Evolutionary conservation across 2,113 vertebrate species (phyloP), one percentile per base, ranked within the genome.

Genomic region (Dipodomys merriami): DNA sequence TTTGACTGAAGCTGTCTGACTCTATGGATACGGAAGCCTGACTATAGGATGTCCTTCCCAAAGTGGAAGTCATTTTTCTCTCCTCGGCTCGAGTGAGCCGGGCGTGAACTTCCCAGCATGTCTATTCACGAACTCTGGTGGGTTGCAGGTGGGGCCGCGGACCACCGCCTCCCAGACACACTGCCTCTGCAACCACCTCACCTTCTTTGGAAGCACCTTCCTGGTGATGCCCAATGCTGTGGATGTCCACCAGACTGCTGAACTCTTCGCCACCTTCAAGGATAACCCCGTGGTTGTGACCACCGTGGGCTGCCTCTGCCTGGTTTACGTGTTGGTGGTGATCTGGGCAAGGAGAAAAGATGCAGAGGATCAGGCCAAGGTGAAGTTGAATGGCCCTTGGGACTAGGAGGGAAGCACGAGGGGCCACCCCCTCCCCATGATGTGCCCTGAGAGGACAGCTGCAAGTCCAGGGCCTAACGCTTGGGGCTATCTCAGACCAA

Each of bases 311-410:
- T 98, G 99, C 86, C 98, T 99, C 93, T 98, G 99, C 74, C 83
- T 98, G 76, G 94, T 97, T 64, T 99, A 99, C n/a, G 80, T 99
- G 83, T 44, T 99, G 62, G 97, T 98, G 87, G 95, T 98, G 81
- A 97, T 99, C 79, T 99, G 99, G 99, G 99, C 99, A 3, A 97
- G 98, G 88, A 99, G 98, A 88, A 99, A 99, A 97, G 99, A 99
- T 85, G 98, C 98, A 77, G 98, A 98, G 96, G 99, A 99, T 97
- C 97, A 98, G 94, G 97, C 98, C 73, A 99, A 99, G 98, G 99
- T 99, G 94, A 97, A 98, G 46, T 0, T 4, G 23, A 12, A 39
- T 0, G 6, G 35, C 29, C 35, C 35, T 10, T 4, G 92, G 67
- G 72, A 69, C 18, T 18, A 29, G 79, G 25, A 49, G 39, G n/a